A percentile compares a stretch with the other conserved stretches of the same genome.
phyloP scores from a whole-genome alignment of 2,113 vertebrate species.

The Hydrolagus affinis region DNA sequence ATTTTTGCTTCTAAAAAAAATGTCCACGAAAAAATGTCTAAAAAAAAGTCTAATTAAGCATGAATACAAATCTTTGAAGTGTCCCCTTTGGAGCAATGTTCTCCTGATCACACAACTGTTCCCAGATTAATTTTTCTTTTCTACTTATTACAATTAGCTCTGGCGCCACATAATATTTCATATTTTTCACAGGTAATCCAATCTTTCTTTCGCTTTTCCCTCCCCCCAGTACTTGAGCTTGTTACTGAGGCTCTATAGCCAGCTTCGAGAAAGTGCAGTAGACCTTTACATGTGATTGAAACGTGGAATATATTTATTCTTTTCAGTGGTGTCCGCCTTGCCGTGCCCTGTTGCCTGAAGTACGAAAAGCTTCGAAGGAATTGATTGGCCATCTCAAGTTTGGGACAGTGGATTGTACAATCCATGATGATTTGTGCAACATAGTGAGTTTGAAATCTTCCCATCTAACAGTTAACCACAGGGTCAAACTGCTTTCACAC shows the following conservation, averaged over 20 bases:
- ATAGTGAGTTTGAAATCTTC: slow-evolving; percentile 54
- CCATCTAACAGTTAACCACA: not conserved
- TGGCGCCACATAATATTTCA: too few relatives aligned
- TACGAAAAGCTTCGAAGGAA: slow-evolving; percentile 89
- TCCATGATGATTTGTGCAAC: slow-evolving; percentile 83
- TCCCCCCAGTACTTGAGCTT: too few relatives aligned
- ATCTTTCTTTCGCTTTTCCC: too few relatives aligned
- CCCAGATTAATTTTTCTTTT: not conserved
- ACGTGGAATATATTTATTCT: slow-evolving; percentile 33
- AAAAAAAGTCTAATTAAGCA: too few relatives aligned
- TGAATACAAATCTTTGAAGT: not conserved
- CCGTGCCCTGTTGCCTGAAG: slow-evolving; percentile 80
- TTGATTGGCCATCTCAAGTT: slow-evolving; percentile 84
- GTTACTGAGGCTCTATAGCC: too few relatives aligned
- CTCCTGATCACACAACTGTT: not conserved
- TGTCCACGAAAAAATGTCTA: too few relatives aligned
- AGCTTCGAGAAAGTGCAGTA: too few relatives aligned
- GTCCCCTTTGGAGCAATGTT: not conserved
- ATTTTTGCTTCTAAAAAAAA: too few relatives aligned
- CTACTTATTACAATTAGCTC: not conserved
- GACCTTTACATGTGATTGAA: not conserved
- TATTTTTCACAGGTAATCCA: too few relatives aligned
- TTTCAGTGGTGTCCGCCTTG: slow-evolving; percentile 93
- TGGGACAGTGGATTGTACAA: slow-evolving; percentile 88
- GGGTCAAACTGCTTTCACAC: not conserved